Percentiles rank a stretch among this genome's conserved stretches.
Conservation (phyloP, 2,888 invertebrate genomes). For the Griposia aprilina region DNA sequence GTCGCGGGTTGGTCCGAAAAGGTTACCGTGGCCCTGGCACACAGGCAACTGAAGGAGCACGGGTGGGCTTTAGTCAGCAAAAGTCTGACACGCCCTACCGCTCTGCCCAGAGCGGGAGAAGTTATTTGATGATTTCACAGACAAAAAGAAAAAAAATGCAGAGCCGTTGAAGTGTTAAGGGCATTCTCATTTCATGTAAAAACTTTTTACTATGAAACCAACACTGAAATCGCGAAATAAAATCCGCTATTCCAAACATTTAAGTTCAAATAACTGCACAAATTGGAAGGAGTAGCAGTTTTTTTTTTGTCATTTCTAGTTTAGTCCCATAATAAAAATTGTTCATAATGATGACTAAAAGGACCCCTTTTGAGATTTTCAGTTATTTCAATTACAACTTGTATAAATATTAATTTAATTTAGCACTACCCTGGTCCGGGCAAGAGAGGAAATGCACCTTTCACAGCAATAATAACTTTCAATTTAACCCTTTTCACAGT, state of each 20-base stretch:
- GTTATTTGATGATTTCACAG: too few relatives aligned
- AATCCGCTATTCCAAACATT: neutral
- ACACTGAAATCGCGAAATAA: neutral
- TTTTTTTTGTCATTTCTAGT: neutral
- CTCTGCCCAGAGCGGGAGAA: too few relatives aligned
- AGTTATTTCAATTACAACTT: neutral
- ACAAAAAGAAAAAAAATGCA: too few relatives aligned
- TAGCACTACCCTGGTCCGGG: neutral
- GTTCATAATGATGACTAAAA: neutral
- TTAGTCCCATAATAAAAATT: neutral
- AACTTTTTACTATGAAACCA: neutral
- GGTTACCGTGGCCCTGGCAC: too few relatives aligned
- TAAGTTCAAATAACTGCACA: neutral
- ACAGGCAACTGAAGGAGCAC: too few relatives aligned
- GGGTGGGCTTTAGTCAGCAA: too few relatives aligned
- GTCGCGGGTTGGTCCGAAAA: too few relatives aligned
- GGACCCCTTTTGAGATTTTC: neutral
- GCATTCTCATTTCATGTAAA: neutral
- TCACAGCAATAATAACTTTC: conserved; percentile 21
- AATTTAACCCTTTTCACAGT: conserved; percentile 16
- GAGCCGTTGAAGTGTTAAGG: neutral
- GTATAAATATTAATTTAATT: neutral
- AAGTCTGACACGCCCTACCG: too few relatives aligned
- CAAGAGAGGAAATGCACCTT: conserved; percentile 6
- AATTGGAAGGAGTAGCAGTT: neutral